These are phyloP conservation scores for Rhipidura dahli DNA, from an alignment of 2,113 vertebrate species.

Conservation along the genomic window DNA sequence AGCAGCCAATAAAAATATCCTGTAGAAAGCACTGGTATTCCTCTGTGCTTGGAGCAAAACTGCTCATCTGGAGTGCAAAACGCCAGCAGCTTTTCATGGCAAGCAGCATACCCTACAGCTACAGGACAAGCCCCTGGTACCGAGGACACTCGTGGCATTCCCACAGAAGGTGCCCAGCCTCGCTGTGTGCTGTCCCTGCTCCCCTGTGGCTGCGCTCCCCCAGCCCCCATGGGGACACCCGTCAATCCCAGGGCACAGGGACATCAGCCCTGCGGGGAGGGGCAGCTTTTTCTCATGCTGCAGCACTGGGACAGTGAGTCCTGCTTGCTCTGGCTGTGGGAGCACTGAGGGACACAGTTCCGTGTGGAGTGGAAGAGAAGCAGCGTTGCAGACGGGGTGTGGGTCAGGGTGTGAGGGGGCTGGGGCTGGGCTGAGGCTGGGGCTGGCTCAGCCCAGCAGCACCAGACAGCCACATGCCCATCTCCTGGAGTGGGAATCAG, in stretches of 20 bases:
- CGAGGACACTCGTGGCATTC: accelerated
- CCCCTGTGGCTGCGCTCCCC: accelerated
- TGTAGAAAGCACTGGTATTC: not conserved
- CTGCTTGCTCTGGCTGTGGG: accelerated
- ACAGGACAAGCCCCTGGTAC: accelerated
- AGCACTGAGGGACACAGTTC: not conserved
- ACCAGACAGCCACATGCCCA: accelerated
- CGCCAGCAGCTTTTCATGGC: not conserved
- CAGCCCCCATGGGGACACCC: not conserved
- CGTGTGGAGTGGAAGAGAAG: accelerated
- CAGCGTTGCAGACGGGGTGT: accelerated
- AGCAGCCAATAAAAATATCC: conserved; percentile 31
- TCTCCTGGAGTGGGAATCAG: accelerated
- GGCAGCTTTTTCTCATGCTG: not conserved
- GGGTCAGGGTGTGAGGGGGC: not conserved
- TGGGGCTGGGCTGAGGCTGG: no score
- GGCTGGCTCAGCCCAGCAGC: not conserved
- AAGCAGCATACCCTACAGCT: not conserved
- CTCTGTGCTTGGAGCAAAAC: not conserved
- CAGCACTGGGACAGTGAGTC: not conserved
- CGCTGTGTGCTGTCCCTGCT: accelerated
- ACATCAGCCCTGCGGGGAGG: accelerated
- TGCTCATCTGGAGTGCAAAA: not conserved
- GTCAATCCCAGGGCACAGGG: accelerated
- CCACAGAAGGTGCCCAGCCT: not conserved